Evolutionary conservation across 2,888 invertebrate species (phyloP).

Genomic region (Coenonympha arcania): DNA sequence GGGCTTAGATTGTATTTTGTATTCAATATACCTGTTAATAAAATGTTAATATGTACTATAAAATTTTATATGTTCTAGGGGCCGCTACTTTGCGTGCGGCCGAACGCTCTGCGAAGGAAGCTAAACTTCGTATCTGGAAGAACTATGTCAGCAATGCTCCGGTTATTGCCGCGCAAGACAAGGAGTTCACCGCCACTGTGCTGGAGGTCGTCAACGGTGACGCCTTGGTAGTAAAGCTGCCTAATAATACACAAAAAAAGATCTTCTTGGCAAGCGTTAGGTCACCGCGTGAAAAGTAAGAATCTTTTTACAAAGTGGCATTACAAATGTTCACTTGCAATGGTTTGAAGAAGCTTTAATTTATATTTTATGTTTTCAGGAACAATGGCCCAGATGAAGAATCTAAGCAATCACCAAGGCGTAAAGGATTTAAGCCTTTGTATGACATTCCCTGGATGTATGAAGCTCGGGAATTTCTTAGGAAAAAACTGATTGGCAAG

Average conservation of each 20-base stretch:
- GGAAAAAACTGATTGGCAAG: slow-evolving; percentile 96
- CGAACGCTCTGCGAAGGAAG: slow-evolving; percentile 90
- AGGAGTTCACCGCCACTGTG: slow-evolving; percentile 86
- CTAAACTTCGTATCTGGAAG: slow-evolving; percentile 90
- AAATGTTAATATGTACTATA: too few species aligned
- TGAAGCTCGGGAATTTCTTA: slow-evolving; percentile 96
- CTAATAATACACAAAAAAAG: slow-evolving; percentile 86
- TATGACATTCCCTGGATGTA: slow-evolving; percentile 99
- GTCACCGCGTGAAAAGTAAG: slow-evolving; percentile 86
- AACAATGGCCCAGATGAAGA: slow-evolving; percentile 77
- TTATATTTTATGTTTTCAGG: slow-evolving; percentile 30
- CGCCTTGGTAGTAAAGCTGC: slow-evolving; percentile 87
- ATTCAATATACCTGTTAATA: too few species aligned
- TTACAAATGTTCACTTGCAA: too few species aligned
- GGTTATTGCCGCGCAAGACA: slow-evolving; percentile 82
- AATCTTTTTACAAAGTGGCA: too few species aligned
- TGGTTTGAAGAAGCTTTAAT: background rate
- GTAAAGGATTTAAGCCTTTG: slow-evolving; percentile 87
- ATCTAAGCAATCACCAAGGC: slow-evolving; percentile 78
- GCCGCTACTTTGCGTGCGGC: slow-evolving; percentile 88
- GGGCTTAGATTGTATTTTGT: too few species aligned
- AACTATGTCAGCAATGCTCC: slow-evolving; percentile 87
- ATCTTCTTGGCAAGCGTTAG: slow-evolving; percentile 96
- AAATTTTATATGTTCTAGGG: too few species aligned
- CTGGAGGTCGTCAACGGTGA: slow-evolving; percentile 96